Conservation (phyloP, 1,140 invertebrate genomes). For the Ostrea denselamellosa region DNA sequence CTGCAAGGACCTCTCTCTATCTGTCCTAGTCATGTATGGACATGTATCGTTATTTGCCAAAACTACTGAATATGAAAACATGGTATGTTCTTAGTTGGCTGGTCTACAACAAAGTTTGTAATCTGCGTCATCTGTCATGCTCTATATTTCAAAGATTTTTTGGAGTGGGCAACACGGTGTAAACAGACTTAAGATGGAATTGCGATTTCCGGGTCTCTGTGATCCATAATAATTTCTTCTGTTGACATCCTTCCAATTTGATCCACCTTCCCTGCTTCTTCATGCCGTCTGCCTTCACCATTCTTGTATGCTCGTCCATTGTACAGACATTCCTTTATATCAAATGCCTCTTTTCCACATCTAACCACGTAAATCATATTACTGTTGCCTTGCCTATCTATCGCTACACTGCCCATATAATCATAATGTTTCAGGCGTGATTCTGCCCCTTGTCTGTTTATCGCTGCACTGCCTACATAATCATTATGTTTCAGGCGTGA, state of each 20-base stretch:
- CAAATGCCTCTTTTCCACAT: not conserved
- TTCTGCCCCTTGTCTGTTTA: not conserved
- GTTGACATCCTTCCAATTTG: conserved; percentile 20
- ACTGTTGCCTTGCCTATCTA: not conserved
- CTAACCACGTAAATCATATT: conserved; percentile 11
- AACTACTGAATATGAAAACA: conserved; percentile 29
- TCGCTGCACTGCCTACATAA: conserved; percentile 38
- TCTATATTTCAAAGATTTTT: conserved; percentile 6
- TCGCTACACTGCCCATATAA: no score
- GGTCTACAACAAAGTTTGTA: conserved; percentile 35
- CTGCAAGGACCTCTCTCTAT: not conserved
- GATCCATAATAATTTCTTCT: conserved; percentile 37
- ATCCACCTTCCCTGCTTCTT: conserved; percentile 38
- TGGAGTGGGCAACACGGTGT: conserved; percentile 41
- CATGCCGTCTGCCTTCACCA: conserved; percentile 10
- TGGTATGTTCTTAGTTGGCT: conserved; percentile 39
- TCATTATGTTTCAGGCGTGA: conserved; percentile 38
- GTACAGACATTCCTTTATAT: no score
- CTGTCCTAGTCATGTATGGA: not conserved
- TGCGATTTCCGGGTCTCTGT: conserved; percentile 9
- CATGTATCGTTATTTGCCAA: conserved; percentile 42
- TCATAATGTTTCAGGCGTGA: no score
- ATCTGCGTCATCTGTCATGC: not conserved
- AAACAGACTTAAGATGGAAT: conserved; percentile 14
- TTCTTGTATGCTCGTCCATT: conserved; percentile 44